Evolutionary conservation across 2,888 invertebrate genomes (phyloP), one percentile per base, ranked within the genome.

Genomic region (Plagodis dolabraria): DNA sequence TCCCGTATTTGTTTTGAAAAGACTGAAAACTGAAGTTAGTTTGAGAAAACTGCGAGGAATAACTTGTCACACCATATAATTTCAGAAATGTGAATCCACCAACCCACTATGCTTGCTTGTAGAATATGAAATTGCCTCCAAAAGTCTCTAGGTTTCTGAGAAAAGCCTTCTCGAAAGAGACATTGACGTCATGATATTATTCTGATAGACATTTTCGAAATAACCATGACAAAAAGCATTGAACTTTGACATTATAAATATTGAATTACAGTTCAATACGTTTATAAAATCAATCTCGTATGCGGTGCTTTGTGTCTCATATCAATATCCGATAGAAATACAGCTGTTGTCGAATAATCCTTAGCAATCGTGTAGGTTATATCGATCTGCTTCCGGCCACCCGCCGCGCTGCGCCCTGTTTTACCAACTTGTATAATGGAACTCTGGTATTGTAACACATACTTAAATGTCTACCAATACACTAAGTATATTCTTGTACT

Each of bases 161-260:
- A n/a, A n/a, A n/a, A n/a, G n/a, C n/a, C n/a, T n/a, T n/a, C n/a
- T n/a, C n/a, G n/a, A n/a, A n/a, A n/a, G n/a, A n/a, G n/a, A n/a
- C 1, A 22, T 22, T 22, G 22, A 22, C 22, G 22, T 22, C 22
- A 22, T 22, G 22, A 22, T 22, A 22, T 22, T 22, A n/a, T 42
- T 42, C 9, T 5, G 9, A 10, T n/a, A 42, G 9, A n/a, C n/a
- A 42, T 42, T 0, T 10, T 44, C 42, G n/a, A 52, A 50, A 56
- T 57, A 52, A 58, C 35, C 46, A 63, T 60, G 5, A 57, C 57
- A 63, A 63, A 52, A 58, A 6, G 8, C 45, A 51, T 53, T 82
- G 78, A 82, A 80, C 84, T 86, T 70, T 85, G 77, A 75, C 80
- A 77, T 86, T 73, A 71, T 68, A 67, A 76, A 80, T 83, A 85